These are phyloP conservation scores for Sarcophaga bullata DNA, from an alignment of 1,140 invertebrate genomes.

Conservation along the genomic window DNA sequence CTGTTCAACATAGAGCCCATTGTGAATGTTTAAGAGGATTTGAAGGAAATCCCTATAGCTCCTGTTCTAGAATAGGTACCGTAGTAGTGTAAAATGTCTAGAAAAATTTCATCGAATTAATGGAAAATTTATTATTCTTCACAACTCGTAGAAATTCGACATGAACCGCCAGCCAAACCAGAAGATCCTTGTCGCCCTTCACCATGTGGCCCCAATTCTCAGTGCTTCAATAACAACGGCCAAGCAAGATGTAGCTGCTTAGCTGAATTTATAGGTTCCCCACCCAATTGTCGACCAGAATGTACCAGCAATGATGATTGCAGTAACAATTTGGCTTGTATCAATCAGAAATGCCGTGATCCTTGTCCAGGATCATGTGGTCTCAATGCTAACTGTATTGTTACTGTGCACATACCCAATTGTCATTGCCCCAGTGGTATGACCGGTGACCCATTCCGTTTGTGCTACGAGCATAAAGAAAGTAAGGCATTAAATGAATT, in stretches of 20 bases:
- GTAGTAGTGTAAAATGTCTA: conserved; percentile 40
- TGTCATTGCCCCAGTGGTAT: conserved; percentile 76
- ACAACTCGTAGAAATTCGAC: conserved; percentile 42
- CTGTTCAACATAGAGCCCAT: conserved; percentile 76
- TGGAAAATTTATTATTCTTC: not conserved
- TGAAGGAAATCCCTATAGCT: conserved; percentile 80
- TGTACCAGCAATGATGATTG: conserved; percentile 76
- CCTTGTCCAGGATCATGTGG: conserved; percentile 84
- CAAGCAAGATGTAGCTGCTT: conserved; percentile 73
- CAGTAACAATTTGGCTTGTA: conserved; percentile 71
- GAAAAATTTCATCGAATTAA: not conserved
- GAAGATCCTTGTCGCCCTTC: conserved; percentile 76
- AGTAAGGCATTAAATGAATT: conserved; percentile 53
- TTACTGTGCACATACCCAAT: conserved; percentile 78
- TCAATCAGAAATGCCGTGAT: conserved; percentile 75
- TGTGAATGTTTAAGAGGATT: conserved; percentile 78
- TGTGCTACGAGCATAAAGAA: conserved; percentile 67
- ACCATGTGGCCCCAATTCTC: conserved; percentile 80
- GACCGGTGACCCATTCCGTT: conserved; percentile 77
- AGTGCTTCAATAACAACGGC: conserved; percentile 73
- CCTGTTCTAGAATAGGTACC: conserved; percentile 77
- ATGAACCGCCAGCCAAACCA: conserved; percentile 41
- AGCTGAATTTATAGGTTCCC: conserved; percentile 72
- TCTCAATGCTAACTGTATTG: conserved; percentile 75
- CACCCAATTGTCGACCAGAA: conserved; percentile 76